Evolutionary conservation across 2,888 invertebrate genomes (phyloP).

Genomic region (Hydroisotoma schaefferi): DNA sequence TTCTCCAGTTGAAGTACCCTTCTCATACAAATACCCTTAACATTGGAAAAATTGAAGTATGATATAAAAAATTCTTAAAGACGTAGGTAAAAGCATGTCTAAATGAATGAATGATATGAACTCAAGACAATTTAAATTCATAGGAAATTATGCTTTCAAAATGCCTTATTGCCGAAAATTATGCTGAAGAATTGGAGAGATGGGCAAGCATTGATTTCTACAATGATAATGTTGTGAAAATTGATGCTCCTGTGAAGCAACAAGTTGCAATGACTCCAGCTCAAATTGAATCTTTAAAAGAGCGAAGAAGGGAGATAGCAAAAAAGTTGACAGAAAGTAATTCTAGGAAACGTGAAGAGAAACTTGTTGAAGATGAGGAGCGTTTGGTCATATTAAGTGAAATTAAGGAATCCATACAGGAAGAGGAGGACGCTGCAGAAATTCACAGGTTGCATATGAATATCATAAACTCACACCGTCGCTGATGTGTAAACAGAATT

Average conservation of each 20-base stretch:
- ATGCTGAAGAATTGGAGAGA: slow-evolving; percentile 69
- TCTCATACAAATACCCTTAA: slow-evolving; percentile 84
- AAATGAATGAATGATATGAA: neutral
- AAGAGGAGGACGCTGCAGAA: slow-evolving; percentile 66
- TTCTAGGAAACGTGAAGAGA: slow-evolving; percentile 78
- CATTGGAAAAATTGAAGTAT: slow-evolving; percentile 70
- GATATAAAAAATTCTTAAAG: neutral
- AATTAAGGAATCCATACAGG: slow-evolving; percentile 72
- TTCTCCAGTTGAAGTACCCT: slow-evolving; percentile 89
- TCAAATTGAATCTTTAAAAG: slow-evolving; percentile 72
- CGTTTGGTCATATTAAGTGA: slow-evolving; percentile 71
- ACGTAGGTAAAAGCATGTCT: neutral
- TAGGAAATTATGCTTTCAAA: slow-evolving; percentile 75
- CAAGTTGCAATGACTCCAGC: slow-evolving; percentile 57
- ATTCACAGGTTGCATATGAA: slow-evolving; percentile 52
- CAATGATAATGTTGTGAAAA: slow-evolving; percentile 73
- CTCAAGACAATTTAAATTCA: no score
- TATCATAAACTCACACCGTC: neutral
- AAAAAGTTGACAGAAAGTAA: slow-evolving; percentile 81
- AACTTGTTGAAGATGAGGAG: slow-evolving; percentile 79
- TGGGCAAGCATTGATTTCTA: slow-evolving; percentile 82
- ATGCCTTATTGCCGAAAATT: slow-evolving; percentile 72
- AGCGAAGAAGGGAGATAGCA: slow-evolving; percentile 79
- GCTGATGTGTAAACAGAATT: neutral
- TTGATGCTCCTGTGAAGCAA: slow-evolving; percentile 75